Percentiles rank a stretch among this genome's conserved stretches.
These are phyloP conservation scores for Acrocyrtus sp. DNA, from an alignment of 2,888 invertebrate genomes.

Conservation along the genomic window DNA sequence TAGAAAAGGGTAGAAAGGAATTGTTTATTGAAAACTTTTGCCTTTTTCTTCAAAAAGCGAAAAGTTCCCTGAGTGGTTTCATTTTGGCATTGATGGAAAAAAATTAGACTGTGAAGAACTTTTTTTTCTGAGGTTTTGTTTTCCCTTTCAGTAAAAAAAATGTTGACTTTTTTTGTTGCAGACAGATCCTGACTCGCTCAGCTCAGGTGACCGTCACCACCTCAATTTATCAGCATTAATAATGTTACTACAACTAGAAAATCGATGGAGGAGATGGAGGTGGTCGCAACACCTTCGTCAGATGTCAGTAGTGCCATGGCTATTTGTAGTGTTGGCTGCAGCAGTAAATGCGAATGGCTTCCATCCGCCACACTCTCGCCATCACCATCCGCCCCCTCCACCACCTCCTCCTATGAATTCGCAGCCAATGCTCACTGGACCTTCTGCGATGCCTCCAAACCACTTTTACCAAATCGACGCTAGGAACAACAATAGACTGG, in stretches of 20 bases:
- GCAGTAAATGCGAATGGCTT: not conserved
- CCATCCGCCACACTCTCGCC: not conserved
- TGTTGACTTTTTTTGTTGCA: not conserved
- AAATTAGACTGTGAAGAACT: too few relatives aligned
- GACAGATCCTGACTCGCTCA: slow-evolving; percentile 9
- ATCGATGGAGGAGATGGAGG: slow-evolving; percentile 4
- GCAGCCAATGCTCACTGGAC: slow-evolving; percentile 12
- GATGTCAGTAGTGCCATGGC: slow-evolving; percentile 8
- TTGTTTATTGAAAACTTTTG: too few relatives aligned
- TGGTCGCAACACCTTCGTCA: not conserved
- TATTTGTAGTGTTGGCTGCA: not conserved
- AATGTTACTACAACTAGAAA: not conserved
- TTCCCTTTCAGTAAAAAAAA: not conserved
- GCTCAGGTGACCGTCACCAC: slow-evolving; percentile 17
- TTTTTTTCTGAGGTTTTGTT: slow-evolving; percentile 8
- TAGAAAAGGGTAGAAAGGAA: too few relatives aligned
- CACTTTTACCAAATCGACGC: slow-evolving; percentile 28
- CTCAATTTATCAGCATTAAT: not conserved
- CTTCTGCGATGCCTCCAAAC: slow-evolving; percentile 28
- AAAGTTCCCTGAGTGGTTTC: too few relatives aligned
- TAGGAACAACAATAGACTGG: slow-evolving; percentile 16
- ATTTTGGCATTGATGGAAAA: not conserved
- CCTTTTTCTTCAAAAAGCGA: too few relatives aligned
- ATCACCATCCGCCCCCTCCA: not conserved
- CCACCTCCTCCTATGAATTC: not conserved